Base-by-base conservation (phyloP, 2,888 invertebrate species). In the Hydrotaea cyrtoneurina region DNA sequence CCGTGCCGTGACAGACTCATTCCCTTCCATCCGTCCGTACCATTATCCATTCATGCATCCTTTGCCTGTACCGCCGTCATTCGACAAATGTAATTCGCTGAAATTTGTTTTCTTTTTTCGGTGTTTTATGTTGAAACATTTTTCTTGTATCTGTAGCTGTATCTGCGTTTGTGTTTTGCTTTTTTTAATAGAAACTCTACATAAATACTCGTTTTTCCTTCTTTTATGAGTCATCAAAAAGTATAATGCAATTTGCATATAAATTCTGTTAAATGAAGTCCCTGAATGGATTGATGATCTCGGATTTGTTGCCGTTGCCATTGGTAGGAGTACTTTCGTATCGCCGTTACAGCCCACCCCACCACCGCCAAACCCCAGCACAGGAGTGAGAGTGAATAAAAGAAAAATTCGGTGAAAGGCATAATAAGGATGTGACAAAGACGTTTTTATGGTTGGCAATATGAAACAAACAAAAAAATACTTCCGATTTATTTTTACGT, bases 201-300 rank as follows among this genome's bases (percentile, higher is more conserved):
- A 80, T 82, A 83, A 86, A 81, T 82, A 77, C 46, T 83, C 39
- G 69, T 69, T 46, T 39, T 66, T 62, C 36, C n/a, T 62, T 26
- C 39, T 86, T 90, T 90, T 89, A 90, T 89, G 87, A 78, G 72
- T 64, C 84, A 85, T 87, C 75, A 82, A 88, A 87, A 74, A 85
- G 85, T 79, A 78, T 78, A 89, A 89, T 87, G 87, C 88, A 87
- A 89, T 90, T 91, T 90, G 89, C 89, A 90, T 89, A 89, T 85
- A 83, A 86, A 90, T 89, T 89, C 90, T 86, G 88, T 88, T 87
- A 71, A 78, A 83, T 78, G 62, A 80, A 80, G 66, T 75, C 66
- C n/a, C 72, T 46, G 43, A 64, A 72, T 79, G 64, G 31, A 69
- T 77, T 73, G 66, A 74, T 69, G 21, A 50, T 46, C 62, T 75